phyloP scores from a whole-genome alignment of 1,140 invertebrate species.

The Globodera ellingtonae region DNA sequence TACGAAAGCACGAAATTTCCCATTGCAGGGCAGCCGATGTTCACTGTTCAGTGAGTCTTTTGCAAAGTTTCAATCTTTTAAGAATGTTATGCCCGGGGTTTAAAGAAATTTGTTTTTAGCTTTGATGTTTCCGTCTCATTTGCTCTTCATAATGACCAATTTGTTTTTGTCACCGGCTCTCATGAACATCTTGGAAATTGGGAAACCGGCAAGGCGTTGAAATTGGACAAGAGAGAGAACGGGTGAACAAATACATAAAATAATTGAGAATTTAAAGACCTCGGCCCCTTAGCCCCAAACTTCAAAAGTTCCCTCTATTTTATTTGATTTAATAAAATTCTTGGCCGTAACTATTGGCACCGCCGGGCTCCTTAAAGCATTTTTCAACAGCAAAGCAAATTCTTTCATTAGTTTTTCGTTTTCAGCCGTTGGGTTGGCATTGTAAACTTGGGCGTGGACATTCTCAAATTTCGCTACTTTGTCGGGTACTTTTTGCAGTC shows the following conservation, averaged over 20 bases:
- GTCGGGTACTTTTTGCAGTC: conserved; percentile 60
- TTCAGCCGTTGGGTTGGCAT: conserved; percentile 49
- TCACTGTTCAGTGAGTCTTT: conserved; percentile 1
- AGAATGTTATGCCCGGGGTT: no score
- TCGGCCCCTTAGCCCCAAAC: background rate
- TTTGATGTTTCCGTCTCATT: conserved; percentile 49
- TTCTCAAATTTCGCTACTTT: conserved; percentile 64
- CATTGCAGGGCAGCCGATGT: background rate
- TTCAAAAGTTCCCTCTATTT: conserved; percentile 8
- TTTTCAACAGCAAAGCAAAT: background rate
- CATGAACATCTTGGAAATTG: conserved; percentile 43
- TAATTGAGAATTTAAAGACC: background rate
- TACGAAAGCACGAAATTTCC: no score
- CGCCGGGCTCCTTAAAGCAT: background rate
- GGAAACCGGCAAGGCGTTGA: conserved; percentile 47
- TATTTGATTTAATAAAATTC: background rate
- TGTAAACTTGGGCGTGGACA: conserved; percentile 41
- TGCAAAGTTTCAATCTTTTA: background rate
- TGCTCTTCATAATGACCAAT: conserved; percentile 49
- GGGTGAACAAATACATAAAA: conserved; percentile 36
- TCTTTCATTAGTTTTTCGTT: background rate
- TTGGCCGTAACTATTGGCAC: background rate
- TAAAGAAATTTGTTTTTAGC: conserved; percentile 54
- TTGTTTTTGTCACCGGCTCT: conserved; percentile 58
- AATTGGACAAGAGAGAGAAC: conserved; percentile 39